Evolutionary conservation across 2,888 invertebrate genomes (phyloP), one percentile per base, ranked within the genome.

Genomic region (Catocala nupta): DNA sequence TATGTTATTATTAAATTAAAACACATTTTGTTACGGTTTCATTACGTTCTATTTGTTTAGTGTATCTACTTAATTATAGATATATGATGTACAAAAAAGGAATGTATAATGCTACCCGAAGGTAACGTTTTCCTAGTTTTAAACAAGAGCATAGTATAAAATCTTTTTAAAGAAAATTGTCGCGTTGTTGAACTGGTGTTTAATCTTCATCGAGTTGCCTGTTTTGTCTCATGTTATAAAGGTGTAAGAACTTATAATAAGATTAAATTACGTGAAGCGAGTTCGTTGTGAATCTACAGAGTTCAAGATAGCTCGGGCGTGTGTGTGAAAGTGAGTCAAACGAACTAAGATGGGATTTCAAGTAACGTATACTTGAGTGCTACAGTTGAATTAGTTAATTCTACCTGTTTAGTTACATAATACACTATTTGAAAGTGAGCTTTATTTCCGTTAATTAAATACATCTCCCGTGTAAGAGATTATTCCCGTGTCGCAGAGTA

Each of bases 131-230:
- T 13, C 59, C 56, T 54, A 55, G 45, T 70, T 63, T 47, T 9
- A 16, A 4, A 9, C 47, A 9, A 25, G 55, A 62, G 51, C 59
- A 55, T 65, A 62, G 8, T 39, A 39, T 6, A 39, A 10, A 51
- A 58, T 49, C 63, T 70, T 55, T 56, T 2, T 9, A 1, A 45
- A 13, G 50, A 55, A 51, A 55, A 70, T 52, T 63, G 47, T 43
- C 50, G 48, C 61, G 47, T 33, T 47, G 43, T 54, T 73, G 25
- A 48, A 59, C 61, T 43, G 42, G 44, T 57, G 57, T 70, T 70
- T 74, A 73, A 66, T 73, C 57, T 60, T 66, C 57, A 63, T 70
- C 53, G 55, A 73, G 65, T 73, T 68, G 36, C 13, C 54, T 64
- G 64, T 71, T 56, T 65, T 58, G 50, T 58, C 55, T 57, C 12